Evolutionary conservation across 2,113 vertebrate species (phyloP), one percentile per base, ranked within the genome.

Genomic region (Zeus faber): DNA sequence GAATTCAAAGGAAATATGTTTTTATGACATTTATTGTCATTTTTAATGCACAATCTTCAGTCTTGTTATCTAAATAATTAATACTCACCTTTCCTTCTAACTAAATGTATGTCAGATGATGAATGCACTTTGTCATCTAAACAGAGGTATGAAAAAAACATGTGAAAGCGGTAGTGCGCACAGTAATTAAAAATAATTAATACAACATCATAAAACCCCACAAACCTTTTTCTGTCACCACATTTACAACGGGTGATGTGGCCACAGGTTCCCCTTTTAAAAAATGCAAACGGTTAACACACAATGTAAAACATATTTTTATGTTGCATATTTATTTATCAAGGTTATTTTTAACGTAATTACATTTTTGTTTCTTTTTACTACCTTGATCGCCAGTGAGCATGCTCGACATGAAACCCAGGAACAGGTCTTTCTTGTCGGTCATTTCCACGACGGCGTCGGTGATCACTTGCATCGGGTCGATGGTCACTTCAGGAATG

Each of bases 401-500:
- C 66, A 91, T 71, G 59, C 81, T 80, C 3, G 86, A 86, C 67
- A 91, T 79, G 50, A 87, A 89, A 6, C 73, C 67, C 60, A 88
- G 4, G 4, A 90, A 67, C 56, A 79, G 44, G 24, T 88, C 86
- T 55, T 80, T 90, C 62, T 79, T 77, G 65, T 88, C 84, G 5
- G 76, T 33, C 45, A 88, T 71, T 48, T 87, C 85, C 60, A 87
- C 66, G 33, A 89, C 26, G 0, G 81, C 82, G 3, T 89, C 86
- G 58, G 84, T 80, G 5, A 88, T 67, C 3, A 83, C 70, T 73
- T 90, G 87, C 81, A 88, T 72, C 2, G 89, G 85, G 20, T 90
- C 83, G 48, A 88, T 53, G 22, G 74, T 70, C 7, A 88, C 65
- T 14, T 86, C 85, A 27, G 82, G 76, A 64, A 88, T 11, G 47